Percentiles rank a stretch among this genome's conserved stretches.
These are phyloP conservation scores for Marronus borbonicus DNA, from an alignment of 2,888 invertebrate genomes.

Conservation along the genomic window DNA sequence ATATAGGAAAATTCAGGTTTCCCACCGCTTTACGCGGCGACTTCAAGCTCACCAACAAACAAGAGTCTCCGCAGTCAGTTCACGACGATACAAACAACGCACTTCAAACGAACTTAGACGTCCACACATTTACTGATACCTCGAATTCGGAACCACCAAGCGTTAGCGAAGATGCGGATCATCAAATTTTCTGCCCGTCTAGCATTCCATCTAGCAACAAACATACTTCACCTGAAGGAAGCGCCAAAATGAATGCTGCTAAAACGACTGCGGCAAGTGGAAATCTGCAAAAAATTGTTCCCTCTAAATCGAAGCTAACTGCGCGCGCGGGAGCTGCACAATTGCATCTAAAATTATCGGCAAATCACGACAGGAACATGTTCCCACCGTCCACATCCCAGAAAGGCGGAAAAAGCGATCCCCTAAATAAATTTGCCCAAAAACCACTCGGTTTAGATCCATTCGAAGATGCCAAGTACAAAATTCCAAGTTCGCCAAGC, in stretches of 20 bases:
- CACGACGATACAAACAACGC: constrained; percentile 70
- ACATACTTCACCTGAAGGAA: constrained; percentile 13
- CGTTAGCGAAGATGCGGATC: constrained; percentile 30
- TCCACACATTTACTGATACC: constrained; percentile 56
- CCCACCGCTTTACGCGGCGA: constrained; percentile 61
- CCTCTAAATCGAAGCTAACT: constrained; percentile 70
- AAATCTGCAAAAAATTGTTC: constrained; percentile 63
- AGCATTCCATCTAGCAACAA: background rate
- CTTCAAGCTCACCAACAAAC: constrained; percentile 55
- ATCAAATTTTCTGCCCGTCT: constrained; percentile 24
- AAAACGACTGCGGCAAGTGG: constrained; percentile 65
- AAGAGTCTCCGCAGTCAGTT: constrained; percentile 66
- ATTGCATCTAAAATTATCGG: constrained; percentile 4
- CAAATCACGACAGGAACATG: constrained; percentile 56
- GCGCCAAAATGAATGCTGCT: constrained; percentile 62
- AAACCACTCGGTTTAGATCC: constrained; percentile 54
- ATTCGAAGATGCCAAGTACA: constrained; percentile 66
- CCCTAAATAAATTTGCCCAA: constrained; percentile 53
- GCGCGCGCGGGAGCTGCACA: background rate
- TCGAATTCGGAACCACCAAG: constrained; percentile 47
- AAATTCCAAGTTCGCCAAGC: constrained; percentile 69
- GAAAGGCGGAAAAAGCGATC: no score
- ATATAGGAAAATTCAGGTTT: constrained; percentile 63
- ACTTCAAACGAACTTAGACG: constrained; percentile 74
- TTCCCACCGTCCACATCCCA: constrained; percentile 74